A percentile compares a stretch with the other conserved stretches of the same genome.
These are phyloP conservation scores for Thereuonema tuberculata DNA, from an alignment of 1,140 invertebrate genomes.

Conservation along the genomic window DNA sequence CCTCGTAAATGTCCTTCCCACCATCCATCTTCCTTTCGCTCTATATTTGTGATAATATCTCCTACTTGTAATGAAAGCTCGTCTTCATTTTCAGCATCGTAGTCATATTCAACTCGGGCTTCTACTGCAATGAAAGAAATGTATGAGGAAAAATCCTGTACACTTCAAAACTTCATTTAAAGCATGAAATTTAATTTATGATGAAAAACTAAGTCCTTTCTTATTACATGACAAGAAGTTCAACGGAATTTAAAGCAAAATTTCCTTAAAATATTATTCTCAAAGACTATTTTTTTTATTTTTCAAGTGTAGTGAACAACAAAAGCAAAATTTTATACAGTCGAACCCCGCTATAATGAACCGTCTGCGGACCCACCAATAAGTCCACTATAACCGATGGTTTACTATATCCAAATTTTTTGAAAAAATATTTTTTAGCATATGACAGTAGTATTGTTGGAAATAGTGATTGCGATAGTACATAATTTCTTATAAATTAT, in stretches of 20 bases:
- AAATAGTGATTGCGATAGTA: too few relatives aligned
- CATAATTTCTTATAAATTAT: too few relatives aligned
- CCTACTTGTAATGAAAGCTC: slow-evolving; percentile 76
- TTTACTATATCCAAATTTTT: too few relatives aligned
- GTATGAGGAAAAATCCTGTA: too few relatives aligned
- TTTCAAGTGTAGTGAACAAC: too few relatives aligned
- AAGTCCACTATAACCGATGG: too few relatives aligned
- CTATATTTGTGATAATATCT: slow-evolving; percentile 71
- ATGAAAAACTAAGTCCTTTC: background rate
- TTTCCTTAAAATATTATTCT: background rate
- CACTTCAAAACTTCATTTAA: background rate
- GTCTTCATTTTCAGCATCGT: slow-evolving; percentile 60
- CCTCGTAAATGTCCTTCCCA: slow-evolving; percentile 86
- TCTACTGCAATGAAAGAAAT: slow-evolving; percentile 41
- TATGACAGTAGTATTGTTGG: too few relatives aligned
- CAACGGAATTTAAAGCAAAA: background rate
- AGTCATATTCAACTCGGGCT: slow-evolving; percentile 66
- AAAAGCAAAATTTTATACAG: too few relatives aligned
- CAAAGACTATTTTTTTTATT: background rate
- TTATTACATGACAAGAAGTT: background rate
- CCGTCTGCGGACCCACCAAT: too few relatives aligned
- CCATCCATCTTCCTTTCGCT: slow-evolving; percentile 81
- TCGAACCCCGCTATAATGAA: too few relatives aligned
- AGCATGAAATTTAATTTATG: background rate
- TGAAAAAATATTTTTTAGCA: too few relatives aligned